Evolutionary conservation across 2,888 invertebrate genomes (phyloP), one percentile per base, ranked within the genome.

Genomic region (Phaedon cochleariae): DNA sequence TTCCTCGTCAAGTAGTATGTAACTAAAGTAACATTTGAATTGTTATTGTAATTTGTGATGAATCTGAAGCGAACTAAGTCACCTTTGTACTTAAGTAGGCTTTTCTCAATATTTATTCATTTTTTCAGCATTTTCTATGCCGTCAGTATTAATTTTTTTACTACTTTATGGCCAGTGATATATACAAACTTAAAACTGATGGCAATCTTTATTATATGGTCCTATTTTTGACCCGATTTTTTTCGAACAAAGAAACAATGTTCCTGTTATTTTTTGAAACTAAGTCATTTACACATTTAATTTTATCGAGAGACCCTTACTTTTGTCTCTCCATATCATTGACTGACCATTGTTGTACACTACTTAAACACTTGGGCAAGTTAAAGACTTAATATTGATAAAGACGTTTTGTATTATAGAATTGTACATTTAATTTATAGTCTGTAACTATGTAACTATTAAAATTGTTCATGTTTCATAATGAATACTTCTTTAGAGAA

Each of bases 351-450:
- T 77, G 75, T 80, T 80, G 79, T 81, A 80, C 65, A 67, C 74
- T 80, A 79, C 79, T 79, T 78, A 80, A 79, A 79, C 76, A 78
- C 79, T 78, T 80, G 78, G 79, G 79, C 80, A 80, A 80, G 78
- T 80, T 80, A 80, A 81, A 81, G 81, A 82, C 81, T 82, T 82
- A 80, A 77, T 76, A 77, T 76, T 79, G 76, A 80, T 81, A 77
- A 81, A 82, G 80, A 81, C 81, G 79, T 80, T 82, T 83, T 82
- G 82, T 83, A 82, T 82, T 81, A 82, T 81, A 83, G 82, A 73
- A 77, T 74, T 82, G 77, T 82, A 83, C 81, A 83, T 83, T 62
- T 65, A 62, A 57, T 57, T 82, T 79, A 78, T 82, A 81, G 80
- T 74, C 78, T 81, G 79, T 79, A 80, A 80, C 76, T 80, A 78